Base-by-base conservation (phyloP, 2,797 vertebrate genomes). In the Epinephelus coioides region DNA sequence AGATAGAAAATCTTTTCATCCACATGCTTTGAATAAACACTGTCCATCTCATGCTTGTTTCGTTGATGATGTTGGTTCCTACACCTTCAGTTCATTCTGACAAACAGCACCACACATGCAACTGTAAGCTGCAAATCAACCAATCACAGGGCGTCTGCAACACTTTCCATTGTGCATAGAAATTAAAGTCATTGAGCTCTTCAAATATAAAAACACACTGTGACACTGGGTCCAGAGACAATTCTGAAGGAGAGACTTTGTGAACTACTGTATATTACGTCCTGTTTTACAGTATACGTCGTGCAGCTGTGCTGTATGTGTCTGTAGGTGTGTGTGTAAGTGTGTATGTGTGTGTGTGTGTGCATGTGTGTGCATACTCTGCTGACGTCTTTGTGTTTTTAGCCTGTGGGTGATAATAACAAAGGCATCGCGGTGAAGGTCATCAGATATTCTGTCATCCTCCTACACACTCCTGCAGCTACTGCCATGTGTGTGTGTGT, bases 351-450 rank as follows among this genome's bases (percentile, higher is more conserved):
- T 14, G 14, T 21, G 57, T 44, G 40, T 27, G 23, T 54, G 63
- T 53, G 25, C 51, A 14, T 66, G 61, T 50, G 61, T 50, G 55
- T 67, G 66, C 18, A 12, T 43, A 47, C 49, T 4, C 6, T 5
- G n/a, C 38, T 75, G 76, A 79, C 51, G 56, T 80, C 21, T 46
- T 18, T 60, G 30, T 17, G 21, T 38, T 84, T 73, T 10, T 82
- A 67, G 51, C 46, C 69, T 30, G 78, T 89, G 63, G 73, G 53
- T 75, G 68, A 81, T 75, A 73, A 74, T 75, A 72, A 74, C 69
- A 86, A 84, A 87, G 50, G 68, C 19, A 34, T 40, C 0, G 19
- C 13, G 19, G n/a, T 75, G 80, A 90, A 89, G 88, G 86, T 86
- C 86, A 85, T 63, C 69, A 75, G 77, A 78, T 83, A 70, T 67